Conservation (phyloP, 2,797 vertebrate species). For the Pseudochirops cupreus region DNA sequence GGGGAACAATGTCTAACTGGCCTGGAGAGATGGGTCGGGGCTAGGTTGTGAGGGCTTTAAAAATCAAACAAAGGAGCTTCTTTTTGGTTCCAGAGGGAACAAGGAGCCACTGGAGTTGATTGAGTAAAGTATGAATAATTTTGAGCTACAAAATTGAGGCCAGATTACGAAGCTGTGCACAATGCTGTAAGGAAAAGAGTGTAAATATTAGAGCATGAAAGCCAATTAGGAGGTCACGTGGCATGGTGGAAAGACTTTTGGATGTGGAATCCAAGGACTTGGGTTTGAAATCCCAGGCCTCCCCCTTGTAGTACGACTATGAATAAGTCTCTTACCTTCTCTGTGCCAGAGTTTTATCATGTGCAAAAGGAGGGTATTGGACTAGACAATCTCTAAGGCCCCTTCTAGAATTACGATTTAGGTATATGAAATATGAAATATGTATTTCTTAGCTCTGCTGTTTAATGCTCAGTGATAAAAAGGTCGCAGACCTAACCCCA, state of each 20-base stretch:
- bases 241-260: neutral
- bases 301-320: neutral
- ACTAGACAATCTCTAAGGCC: neutral
- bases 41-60: neutral
- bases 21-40: neutral
- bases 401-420: neutral
- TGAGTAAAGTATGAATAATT: neutral
- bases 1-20: neutral
- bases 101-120: neutral
- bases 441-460: neutral
- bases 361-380: neutral
- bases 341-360: neutral
- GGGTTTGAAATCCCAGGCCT: neutral
- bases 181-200: neutral
- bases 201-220: neutral
- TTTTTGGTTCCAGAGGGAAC: neutral
- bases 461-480: neutral
- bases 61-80: neutral
- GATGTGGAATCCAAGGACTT: neutral
- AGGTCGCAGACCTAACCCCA: neutral
- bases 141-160: neutral
- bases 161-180: neutral
- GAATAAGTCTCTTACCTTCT: neutral
- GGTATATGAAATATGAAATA: neutral
- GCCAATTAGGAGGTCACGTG: neutral